Percentiles rank a stretch among this genome's conserved stretches.
These are phyloP conservation scores for Diorhabda carinulata DNA, from an alignment of 1,140 invertebrate genomes.

Conservation along the genomic window DNA sequence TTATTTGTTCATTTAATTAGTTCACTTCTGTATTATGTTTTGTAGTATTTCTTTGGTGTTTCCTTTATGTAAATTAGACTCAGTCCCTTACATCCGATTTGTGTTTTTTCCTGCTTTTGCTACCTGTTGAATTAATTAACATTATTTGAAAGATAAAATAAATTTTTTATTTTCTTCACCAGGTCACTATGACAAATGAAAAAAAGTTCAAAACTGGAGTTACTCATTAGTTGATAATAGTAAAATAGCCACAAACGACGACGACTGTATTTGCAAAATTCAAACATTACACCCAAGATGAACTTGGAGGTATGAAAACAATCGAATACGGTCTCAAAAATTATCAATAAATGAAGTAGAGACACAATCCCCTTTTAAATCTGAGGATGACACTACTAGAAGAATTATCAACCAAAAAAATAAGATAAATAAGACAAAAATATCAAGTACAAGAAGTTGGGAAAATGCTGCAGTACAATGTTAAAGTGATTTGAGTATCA, in stretches of 20 bases:
- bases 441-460: conserved; percentile 4
- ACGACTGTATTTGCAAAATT: conserved; percentile 4
- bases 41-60: too few species aligned
- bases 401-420: background rate
- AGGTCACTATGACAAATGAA: conserved; percentile 1
- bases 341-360: conserved; percentile 5
- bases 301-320: conserved; percentile 3
- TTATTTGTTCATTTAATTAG: too few species aligned
- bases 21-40: too few species aligned
- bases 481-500: conserved; percentile 8
- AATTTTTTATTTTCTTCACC: conserved; percentile 8
- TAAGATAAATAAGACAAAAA: conserved; percentile 4
- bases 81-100: too few species aligned
- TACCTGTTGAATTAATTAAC: background rate
- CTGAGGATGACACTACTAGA: background rate
- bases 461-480: conserved; percentile 7
- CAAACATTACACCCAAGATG: conserved; percentile 6
- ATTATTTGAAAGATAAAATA: conserved; percentile 4
- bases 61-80: too few species aligned
- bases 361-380: background rate
- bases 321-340: conserved; percentile 2
- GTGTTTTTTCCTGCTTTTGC: too few species aligned
- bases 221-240: conserved; percentile 3
- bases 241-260: conserved; percentile 6
- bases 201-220: conserved; percentile 8